These are phyloP conservation scores for Omphaloscelis lunosa DNA, from an alignment of 2,888 invertebrate genomes.

Conservation along the genomic window DNA sequence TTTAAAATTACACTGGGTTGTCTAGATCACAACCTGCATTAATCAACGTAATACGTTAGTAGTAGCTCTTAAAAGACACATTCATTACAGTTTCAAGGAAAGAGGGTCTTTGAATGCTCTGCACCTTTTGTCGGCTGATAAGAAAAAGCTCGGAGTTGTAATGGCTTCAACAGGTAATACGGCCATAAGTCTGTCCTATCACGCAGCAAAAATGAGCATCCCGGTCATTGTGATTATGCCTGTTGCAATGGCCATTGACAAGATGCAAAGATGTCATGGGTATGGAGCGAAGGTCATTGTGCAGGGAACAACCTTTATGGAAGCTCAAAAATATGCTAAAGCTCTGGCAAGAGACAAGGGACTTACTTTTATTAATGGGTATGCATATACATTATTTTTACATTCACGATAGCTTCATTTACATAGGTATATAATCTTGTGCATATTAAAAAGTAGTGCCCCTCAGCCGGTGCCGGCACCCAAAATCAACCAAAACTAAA, in stretches of 20 bases:
- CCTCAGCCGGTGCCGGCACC: not conserved
- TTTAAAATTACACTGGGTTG: not conserved
- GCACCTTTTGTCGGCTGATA: constrained; percentile 89
- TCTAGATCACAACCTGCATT: not conserved
- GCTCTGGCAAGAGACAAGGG: constrained; percentile 90
- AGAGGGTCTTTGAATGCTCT: constrained; percentile 92
- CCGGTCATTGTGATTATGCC: constrained; percentile 94
- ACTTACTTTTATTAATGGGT: constrained; percentile 93
- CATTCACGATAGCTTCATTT: not conserved
- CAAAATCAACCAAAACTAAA: not conserved
- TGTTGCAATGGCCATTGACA: constrained; percentile 92
- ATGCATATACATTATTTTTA: constrained; percentile 9
- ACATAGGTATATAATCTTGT: not conserved
- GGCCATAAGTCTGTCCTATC: constrained; percentile 92
- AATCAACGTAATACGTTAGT: not conserved
- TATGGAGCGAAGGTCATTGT: constrained; percentile 93
- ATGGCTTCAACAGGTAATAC: constrained; percentile 94
- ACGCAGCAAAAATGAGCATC: constrained; percentile 91
- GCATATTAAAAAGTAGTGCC: not conserved
- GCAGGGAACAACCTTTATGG: constrained; percentile 91
- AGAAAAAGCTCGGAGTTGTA: constrained; percentile 92
- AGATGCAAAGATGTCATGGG: constrained; percentile 91
- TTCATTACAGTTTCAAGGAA: constrained; percentile 92
- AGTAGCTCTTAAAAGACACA: constrained; percentile 8
- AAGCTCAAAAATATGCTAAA: constrained; percentile 92